Evolutionary conservation across 1,140 invertebrate species (phyloP), one percentile per base, ranked within the genome.

Genomic region (Scylla paramamosain): DNA sequence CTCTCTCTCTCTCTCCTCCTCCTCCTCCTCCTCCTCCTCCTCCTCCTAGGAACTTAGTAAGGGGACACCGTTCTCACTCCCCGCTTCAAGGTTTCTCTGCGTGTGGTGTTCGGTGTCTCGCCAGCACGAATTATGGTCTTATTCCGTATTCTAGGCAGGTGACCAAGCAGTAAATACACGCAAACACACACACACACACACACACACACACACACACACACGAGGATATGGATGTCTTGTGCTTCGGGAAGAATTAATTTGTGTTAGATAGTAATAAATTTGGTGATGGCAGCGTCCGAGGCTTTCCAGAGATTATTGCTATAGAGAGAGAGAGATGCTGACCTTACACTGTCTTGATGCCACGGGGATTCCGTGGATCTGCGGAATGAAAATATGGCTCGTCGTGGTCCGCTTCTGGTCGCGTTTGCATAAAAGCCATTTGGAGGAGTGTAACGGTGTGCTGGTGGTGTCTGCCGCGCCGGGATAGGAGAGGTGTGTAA

Each of bases 141-240:
- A 16, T 16, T 67, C 20, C 59, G 59, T 67, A 67, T 67, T 67
- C 59, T 16, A 67, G 59, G 59, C 59, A 48, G 46, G 6, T 48
- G 46, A 48, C 6, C 46, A 20, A 67, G 8, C 59, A 67, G 8
- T 25, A 67, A 6, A 67, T 16, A 67, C 59, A 67, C 59, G 20
- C 59, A 25, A 6, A 67, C 59, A 67, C 59, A 25, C 59, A 67
- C 59, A 67, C 59, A 67, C 59, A 67, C 59, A 67, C 59, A 67
- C 59, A 67, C 59, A 67, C 59, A 67, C 59, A 67, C 59, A 67
- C 59, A 67, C 59, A 67, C 59, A 67, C 59, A 67, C 59, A 67
- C 59, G 59, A 48, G 46, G 4, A 48, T 14, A 48, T 48, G 46
- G 14, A 48, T 48, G 46, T 48, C 14, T 67, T 16, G 20, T 67